Conservation (phyloP, 2,797 vertebrate species). For the Hyperoplus lanceolatus region DNA sequence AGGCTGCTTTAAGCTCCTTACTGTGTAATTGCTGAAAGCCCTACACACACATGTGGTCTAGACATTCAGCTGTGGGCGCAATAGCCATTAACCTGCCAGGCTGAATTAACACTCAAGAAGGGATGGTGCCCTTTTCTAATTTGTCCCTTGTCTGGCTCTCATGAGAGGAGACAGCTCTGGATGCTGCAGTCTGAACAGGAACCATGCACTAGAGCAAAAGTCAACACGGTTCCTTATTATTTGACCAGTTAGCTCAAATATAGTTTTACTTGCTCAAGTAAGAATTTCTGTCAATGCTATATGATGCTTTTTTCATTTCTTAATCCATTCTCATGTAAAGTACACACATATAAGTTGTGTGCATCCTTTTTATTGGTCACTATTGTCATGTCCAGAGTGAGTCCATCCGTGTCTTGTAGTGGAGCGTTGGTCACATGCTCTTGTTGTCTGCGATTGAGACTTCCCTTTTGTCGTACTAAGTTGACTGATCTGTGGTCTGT, state of each 20-base stretch:
- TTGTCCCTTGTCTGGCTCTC: slow-evolving; percentile 15
- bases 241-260: neutral
- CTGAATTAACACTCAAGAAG: slow-evolving; percentile 17
- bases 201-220: slow-evolving; percentile 40
- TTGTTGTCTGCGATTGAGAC: slow-evolving; percentile 24
- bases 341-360: neutral
- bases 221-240: slow-evolving; percentile 55
- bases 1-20: slow-evolving; percentile 71
- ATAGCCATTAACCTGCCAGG: neutral
- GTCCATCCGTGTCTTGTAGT: neutral
- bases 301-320: neutral
- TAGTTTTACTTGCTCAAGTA: neutral
- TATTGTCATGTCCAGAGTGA: neutral
- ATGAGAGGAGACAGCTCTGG: slow-evolving; percentile 23
- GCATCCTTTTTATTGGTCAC: neutral
- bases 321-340: neutral
- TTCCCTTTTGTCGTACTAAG: slow-evolving; percentile 47
- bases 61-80: slow-evolving; percentile 7
- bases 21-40: slow-evolving; percentile 35
- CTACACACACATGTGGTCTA: slow-evolving; percentile 33
- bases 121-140: slow-evolving; percentile 6
- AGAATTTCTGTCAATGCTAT: neutral
- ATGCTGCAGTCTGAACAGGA: slow-evolving; percentile 56
- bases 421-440: slow-evolving; percentile 26
- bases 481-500: slow-evolving; percentile 1